Evolutionary conservation across 1,140 invertebrate species (phyloP).

Genomic region (Oedothorax gibbosus): DNA sequence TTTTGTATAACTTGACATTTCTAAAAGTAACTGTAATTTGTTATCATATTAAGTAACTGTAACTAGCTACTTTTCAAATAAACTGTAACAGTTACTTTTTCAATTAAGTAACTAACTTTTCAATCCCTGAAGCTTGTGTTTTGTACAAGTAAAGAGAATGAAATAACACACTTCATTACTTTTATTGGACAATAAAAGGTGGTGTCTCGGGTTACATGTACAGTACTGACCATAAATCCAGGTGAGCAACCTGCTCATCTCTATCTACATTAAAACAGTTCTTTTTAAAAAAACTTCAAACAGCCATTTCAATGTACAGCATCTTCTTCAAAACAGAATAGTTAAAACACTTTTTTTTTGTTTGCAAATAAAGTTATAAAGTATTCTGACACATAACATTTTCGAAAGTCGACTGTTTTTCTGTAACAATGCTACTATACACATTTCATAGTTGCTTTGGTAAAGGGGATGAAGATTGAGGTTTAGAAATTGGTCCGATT

Average conservation of each 20-base stretch:
- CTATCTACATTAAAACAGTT: conserved; percentile 59
- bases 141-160: neutral
- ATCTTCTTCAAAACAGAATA: conserved; percentile 36
- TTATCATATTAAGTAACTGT: too few relatives aligned
- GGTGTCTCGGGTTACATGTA: conserved; percentile 59
- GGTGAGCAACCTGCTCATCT: conserved; percentile 52
- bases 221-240: conserved; percentile 58
- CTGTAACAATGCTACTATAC: conserved; percentile 55
- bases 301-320: conserved; percentile 53
- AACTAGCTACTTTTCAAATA: too few relatives aligned
- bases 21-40: too few relatives aligned
- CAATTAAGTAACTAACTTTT: too few relatives aligned
- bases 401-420: conserved; percentile 50
- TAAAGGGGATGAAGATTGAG: conserved; percentile 14
- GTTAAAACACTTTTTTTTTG: conserved; percentile 44
- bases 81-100: too few relatives aligned
- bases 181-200: conserved; percentile 61
- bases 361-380: conserved; percentile 52
- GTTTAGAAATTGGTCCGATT: neutral
- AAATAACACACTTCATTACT: conserved; percentile 60
- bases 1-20: too few relatives aligned
- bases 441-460: conserved; percentile 13
- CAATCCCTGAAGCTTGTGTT: too few relatives aligned
- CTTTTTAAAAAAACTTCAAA: conserved; percentile 51
- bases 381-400: conserved; percentile 58